phyloP scores from a whole-genome alignment of 1,140 invertebrate genomes.

The Sitophilus oryzae region DNA sequence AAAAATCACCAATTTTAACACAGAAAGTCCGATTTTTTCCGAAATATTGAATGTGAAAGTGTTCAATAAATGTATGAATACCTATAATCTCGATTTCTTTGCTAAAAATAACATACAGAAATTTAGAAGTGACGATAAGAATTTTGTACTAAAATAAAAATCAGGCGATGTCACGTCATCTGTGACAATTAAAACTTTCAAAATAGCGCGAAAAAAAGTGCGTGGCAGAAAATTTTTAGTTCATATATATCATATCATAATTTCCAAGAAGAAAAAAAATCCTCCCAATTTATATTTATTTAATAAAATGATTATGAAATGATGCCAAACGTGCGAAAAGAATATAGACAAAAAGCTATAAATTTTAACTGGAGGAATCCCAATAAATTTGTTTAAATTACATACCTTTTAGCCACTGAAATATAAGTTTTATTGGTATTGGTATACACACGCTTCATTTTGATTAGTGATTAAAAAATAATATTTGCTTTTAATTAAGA shows the following conservation, averaged over 20 bases:
- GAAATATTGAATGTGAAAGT: background rate
- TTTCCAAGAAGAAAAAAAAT: background rate
- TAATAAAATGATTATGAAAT: background rate
- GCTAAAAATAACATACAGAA: slow-evolving; percentile 5
- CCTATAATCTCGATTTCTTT: background rate
- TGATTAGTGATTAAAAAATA: background rate
- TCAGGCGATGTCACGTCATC: slow-evolving; percentile 1
- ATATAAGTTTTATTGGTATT: background rate
- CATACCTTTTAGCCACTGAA: background rate
- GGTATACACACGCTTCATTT: background rate
- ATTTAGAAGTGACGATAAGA: background rate
- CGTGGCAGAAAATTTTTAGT: too few relatives aligned
- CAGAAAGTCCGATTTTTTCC: too few relatives aligned
- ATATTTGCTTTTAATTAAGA: background rate
- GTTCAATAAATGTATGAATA: background rate
- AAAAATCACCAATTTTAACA: background rate
- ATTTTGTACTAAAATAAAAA: background rate
- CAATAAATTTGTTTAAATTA: background rate
- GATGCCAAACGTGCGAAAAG: background rate
- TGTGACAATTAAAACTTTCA: too few relatives aligned
- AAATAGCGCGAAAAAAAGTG: too few relatives aligned
- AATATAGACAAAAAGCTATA: background rate
- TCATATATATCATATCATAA: background rate
- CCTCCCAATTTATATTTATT: background rate
- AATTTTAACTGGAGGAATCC: background rate